Evolutionary conservation across 2,113 vertebrate genomes (phyloP).

Genomic region (Sinocyclocheilus anophthalmus): DNA sequence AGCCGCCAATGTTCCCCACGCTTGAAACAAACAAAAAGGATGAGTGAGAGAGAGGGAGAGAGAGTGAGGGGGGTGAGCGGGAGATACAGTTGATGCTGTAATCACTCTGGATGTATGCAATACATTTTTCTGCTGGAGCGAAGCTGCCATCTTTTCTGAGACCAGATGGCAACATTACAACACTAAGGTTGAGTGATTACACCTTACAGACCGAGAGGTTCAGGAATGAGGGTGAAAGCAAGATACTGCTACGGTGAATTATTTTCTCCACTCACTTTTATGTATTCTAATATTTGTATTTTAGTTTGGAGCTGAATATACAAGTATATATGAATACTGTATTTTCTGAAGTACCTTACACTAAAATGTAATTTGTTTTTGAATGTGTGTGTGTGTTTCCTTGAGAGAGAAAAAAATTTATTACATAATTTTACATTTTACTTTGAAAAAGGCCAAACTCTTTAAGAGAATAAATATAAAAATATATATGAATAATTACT

Average conservation of each 20-base stretch:
- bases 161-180: constrained; percentile 81
- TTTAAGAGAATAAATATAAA: too few species aligned
- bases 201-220: constrained; percentile 62
- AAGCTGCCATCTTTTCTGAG: constrained; percentile 69
- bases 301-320: background rate
- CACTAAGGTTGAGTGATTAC: constrained; percentile 79
- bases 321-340: too few species aligned
- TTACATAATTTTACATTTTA: too few species aligned
- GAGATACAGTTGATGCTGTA: constrained; percentile 73
- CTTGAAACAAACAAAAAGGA: constrained; percentile 46
- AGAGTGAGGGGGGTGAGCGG: constrained; percentile 14
- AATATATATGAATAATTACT: too few species aligned
- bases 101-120: constrained; percentile 72
- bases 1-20: constrained; percentile 29
- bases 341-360: too few species aligned
- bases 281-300: background rate
- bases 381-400: too few species aligned
- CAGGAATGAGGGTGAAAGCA: background rate
- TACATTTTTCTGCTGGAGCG: constrained; percentile 75
- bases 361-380: too few species aligned
- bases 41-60: constrained; percentile 57
- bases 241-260: background rate
- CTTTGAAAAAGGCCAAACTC: too few species aligned
- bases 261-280: constrained; percentile 21
- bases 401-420: too few species aligned